Evolutionary conservation across 2,888 invertebrate genomes (phyloP).

Genomic region (Peribatodes rhomboidaria): DNA sequence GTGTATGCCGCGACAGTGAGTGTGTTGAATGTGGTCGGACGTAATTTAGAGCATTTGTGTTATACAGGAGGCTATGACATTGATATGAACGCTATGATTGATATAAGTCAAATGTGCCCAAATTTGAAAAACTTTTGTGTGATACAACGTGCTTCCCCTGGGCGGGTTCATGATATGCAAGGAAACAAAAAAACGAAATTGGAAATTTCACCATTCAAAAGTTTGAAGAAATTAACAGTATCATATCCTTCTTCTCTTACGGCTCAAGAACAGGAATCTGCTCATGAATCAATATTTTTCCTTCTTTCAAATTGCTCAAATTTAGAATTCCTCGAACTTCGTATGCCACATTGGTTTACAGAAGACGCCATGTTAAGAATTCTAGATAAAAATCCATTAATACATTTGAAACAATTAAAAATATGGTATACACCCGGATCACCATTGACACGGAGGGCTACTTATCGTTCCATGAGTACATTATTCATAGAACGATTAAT

Average conservation of each 20-base stretch:
- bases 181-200: conserved; percentile 83
- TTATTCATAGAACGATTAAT: conserved; percentile 88
- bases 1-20: conserved; percentile 90
- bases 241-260: too few relatives aligned
- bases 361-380: too few relatives aligned
- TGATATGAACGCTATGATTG: conserved; percentile 90
- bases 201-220: conserved; percentile 88
- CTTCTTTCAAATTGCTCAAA: conserved; percentile 88
- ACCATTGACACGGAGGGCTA: too few relatives aligned
- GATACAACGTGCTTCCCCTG: conserved; percentile 90
- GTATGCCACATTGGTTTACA: too few relatives aligned
- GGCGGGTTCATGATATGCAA: conserved; percentile 87
- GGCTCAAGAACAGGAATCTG: too few relatives aligned
- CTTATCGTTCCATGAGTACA: too few relatives aligned
- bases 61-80: conserved; percentile 92
- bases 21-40: conserved; percentile 89
- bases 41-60: conserved; percentile 88
- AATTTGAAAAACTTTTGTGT: conserved; percentile 88
- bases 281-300: conserved; percentile 75
- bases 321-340: conserved; percentile 89
- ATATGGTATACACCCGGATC: too few relatives aligned
- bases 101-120: conserved; percentile 91
- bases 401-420: conserved; percentile 89
- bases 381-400: too few relatives aligned
- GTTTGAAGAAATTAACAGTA: conserved; percentile 88